A percentile compares a stretch with the other conserved stretches of the same genome.
These are phyloP conservation scores for Lycocorax pyrrhopterus DNA, from an alignment of 2,113 vertebrate genomes.

Conservation along the genomic window DNA sequence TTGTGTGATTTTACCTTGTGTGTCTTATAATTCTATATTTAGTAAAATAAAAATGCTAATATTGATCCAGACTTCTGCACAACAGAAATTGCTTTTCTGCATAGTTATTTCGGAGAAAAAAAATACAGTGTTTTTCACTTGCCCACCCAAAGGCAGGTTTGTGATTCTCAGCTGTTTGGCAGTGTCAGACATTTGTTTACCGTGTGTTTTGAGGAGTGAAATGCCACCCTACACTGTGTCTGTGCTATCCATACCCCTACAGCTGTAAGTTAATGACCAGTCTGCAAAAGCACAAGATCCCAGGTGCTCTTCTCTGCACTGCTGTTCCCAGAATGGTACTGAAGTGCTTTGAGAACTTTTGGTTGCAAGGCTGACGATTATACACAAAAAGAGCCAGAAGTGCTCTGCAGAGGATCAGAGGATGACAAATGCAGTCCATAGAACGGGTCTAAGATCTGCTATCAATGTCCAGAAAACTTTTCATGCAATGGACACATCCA, in stretches of 20 bases:
- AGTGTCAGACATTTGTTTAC: background rate
- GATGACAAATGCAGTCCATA: background rate
- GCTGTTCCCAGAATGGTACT: background rate
- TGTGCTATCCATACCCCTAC: background rate
- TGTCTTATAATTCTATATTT: background rate
- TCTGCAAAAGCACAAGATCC: background rate
- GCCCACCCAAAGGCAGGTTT: background rate
- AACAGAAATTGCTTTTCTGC: background rate
- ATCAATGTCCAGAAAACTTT: background rate
- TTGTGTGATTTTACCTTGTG: accelerated
- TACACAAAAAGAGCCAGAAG: background rate
- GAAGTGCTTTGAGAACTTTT: background rate
- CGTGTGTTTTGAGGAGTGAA: background rate
- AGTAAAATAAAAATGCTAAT: background rate
- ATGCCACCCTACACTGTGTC: background rate
- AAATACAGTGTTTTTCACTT: background rate
- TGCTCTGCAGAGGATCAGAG: background rate
- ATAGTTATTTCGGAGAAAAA: background rate
- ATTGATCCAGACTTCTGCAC: background rate
- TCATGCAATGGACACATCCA: background rate
- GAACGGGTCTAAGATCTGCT: background rate
- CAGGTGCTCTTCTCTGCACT: background rate
- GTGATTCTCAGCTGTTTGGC: background rate
- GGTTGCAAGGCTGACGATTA: background rate
- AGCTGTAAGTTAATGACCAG: background rate